Evolutionary conservation across 2,888 invertebrate species (phyloP).

Genomic region (Druceiella hillmani): DNA sequence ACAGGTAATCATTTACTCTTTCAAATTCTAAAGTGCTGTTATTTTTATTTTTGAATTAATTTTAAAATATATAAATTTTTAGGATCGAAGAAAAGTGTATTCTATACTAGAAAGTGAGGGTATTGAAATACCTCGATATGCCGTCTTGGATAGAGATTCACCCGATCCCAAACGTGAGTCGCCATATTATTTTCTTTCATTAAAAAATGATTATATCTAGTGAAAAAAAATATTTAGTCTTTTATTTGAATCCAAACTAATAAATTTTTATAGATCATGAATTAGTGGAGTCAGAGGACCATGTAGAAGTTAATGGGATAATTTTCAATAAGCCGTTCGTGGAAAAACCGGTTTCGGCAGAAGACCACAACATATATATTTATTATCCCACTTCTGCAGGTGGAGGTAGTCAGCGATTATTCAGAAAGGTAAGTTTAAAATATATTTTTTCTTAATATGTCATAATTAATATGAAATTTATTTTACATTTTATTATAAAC

Average conservation of each 20-base stretch:
- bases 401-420: slow-evolving; percentile 95
- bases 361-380: slow-evolving; percentile 99
- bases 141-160: slow-evolving; percentile 92
- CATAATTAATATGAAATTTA: no score
- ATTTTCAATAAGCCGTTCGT: slow-evolving; percentile 98
- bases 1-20: slow-evolving; percentile 65
- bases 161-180: slow-evolving; percentile 82
- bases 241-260: no score
- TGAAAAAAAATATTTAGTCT: no score
- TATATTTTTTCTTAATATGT: no score
- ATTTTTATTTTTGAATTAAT: slow-evolving; percentile 2
- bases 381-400: slow-evolving; percentile 99
- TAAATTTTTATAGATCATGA: slow-evolving; percentile 65
- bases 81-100: slow-evolving; percentile 92
- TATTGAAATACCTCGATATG: slow-evolving; percentile 96
- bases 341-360: slow-evolving; percentile 98
- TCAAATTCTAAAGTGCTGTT: background rate
- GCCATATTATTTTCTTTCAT: no score
- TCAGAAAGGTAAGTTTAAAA: slow-evolving; percentile 83
- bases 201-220: no score
- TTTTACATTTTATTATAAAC: no score
- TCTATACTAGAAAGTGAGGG: slow-evolving; percentile 89
- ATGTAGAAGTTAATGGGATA: slow-evolving; percentile 93
- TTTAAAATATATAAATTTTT: slow-evolving; percentile 23
- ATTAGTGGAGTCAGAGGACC: slow-evolving; percentile 92